These are phyloP conservation scores for Torymus auratus DNA, from an alignment of 2,888 invertebrate genomes.

Conservation along the genomic window DNA sequence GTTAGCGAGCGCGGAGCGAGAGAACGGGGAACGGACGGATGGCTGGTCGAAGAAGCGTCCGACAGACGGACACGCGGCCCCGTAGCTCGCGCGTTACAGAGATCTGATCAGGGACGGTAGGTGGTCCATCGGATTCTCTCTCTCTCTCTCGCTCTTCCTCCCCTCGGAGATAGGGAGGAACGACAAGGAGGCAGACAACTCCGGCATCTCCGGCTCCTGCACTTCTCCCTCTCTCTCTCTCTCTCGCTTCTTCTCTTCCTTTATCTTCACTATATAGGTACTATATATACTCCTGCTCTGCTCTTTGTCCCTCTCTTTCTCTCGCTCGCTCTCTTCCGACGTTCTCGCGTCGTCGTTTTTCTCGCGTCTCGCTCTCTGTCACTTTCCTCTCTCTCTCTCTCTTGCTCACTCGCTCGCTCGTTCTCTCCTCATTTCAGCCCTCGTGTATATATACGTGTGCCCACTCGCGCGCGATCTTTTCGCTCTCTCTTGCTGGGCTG, in stretches of 20 bases:
- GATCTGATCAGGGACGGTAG: constrained; percentile 75
- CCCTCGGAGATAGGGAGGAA: constrained; percentile 56
- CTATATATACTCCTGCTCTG: constrained; percentile 18
- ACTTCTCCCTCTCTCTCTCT: constrained; percentile 56
- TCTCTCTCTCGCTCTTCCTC: constrained; percentile 51
- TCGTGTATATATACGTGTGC: constrained; percentile 42
- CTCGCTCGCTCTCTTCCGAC: constrained; percentile 37
- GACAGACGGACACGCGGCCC: constrained; percentile 62
- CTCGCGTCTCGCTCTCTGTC: constrained; percentile 4
- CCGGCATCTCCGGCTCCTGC: constrained; percentile 62
- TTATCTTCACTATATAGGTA: constrained; percentile 5
- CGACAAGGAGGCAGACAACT: constrained; percentile 57
- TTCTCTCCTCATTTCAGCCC: constrained; percentile 46
- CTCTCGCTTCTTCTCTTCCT: constrained; percentile 30
- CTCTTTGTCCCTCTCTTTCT: constrained; percentile 16
- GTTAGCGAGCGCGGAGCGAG: constrained; percentile 48
- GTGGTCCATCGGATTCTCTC: constrained; percentile 72
- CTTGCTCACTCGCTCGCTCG: constrained; percentile 22
- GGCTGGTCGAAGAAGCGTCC: constrained; percentile 61
- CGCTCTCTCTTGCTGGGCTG: background rate
- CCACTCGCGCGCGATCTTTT: constrained; percentile 32
- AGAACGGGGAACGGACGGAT: constrained; percentile 61
- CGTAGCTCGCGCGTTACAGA: constrained; percentile 70
- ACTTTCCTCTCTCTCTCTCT: constrained; percentile 33
- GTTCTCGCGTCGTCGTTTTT: constrained; percentile 14